These are phyloP conservation scores for Chloroceryle inda DNA, from an alignment of 2,797 vertebrate species.

Conservation along the genomic window DNA sequence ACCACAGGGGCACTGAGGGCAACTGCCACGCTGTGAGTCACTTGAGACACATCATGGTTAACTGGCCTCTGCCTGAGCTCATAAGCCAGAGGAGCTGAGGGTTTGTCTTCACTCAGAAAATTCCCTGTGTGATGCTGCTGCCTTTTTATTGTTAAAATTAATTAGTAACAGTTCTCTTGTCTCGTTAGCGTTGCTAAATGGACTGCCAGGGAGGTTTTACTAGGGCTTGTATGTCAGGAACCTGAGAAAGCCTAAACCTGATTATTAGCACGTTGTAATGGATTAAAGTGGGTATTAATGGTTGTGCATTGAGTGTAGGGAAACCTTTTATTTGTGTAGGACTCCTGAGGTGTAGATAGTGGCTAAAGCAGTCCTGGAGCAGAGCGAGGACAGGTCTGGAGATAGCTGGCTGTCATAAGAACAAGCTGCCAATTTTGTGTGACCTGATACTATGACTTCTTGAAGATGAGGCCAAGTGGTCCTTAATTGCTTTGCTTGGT, in stretches of 20 bases:
- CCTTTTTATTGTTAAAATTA: not conserved
- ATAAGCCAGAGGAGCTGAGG: not conserved
- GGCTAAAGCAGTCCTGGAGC: not conserved
- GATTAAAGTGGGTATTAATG: not conserved
- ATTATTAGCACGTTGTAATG: not conserved
- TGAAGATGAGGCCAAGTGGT: not conserved
- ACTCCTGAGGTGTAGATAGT: not conserved
- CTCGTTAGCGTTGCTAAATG: not conserved
- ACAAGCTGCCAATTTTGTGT: not conserved
- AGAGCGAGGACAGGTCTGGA: not conserved
- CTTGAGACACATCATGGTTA: not conserved
- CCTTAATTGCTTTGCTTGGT: not conserved
- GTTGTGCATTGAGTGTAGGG: fast-evolving
- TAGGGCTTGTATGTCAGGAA: not conserved
- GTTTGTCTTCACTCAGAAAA: not conserved
- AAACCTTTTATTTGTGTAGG: not conserved
- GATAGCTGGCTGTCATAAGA: too few relatives aligned
- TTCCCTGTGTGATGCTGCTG: not conserved
- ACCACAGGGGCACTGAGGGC: not conserved
- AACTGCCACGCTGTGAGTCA: not conserved
- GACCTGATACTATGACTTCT: not conserved
- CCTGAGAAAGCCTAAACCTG: not conserved
- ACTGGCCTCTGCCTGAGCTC: not conserved
- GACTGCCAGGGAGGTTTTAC: not conserved
- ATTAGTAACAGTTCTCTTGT: not conserved